Evolutionary conservation across 2,797 vertebrate species (phyloP), one percentile per base, ranked within the genome.

Genomic region (Decapterus maruadsi): DNA sequence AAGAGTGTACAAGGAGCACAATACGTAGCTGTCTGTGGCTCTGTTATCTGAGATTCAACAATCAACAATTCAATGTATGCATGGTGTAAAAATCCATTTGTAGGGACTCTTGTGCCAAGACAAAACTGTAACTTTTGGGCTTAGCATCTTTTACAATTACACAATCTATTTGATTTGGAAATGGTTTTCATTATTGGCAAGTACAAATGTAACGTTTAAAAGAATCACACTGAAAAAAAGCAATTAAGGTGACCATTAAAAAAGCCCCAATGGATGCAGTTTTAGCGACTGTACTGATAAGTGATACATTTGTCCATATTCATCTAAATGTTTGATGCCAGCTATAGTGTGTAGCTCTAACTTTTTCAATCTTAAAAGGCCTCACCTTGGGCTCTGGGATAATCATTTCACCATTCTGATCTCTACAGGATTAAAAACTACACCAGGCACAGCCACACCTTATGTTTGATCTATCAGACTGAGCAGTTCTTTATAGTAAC

Each of bases 1-100:
- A 42, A 54, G 56, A 46, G 68, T 92, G 88, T 92, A 72, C 71
- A 4, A 6, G 11, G 29, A 81, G 76, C 56, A 93, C 91, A 94
- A 94, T 88, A 78, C 70, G 72, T 38, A 60, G 64, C 81, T 85
- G 87, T 79, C 80, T 80, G 78, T 64, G 84, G 80, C 65, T 43
- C 59, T 26, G 55, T 66, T 76, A 38, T 38, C 73, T 65, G 31
- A 51, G n/a, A 63, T 65, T 51, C 46, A 59, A 60, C 31, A 50
- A 38, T 36, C 31, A 0, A 51, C 8, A 36, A 63, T 36, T 42
- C 14, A 77, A 17, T 36, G 11, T 19, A 55, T 0, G 2, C 50
- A 13, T 10, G 17, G 59, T 0, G 9, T 54, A 7, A 56, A 55
- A 36, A 7, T 20, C 29, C 29, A 10, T 17, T 51, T 20, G 19